Evolutionary conservation across 2,888 invertebrate genomes (phyloP).

Genomic region (Euspilapteryx auroguttella): DNA sequence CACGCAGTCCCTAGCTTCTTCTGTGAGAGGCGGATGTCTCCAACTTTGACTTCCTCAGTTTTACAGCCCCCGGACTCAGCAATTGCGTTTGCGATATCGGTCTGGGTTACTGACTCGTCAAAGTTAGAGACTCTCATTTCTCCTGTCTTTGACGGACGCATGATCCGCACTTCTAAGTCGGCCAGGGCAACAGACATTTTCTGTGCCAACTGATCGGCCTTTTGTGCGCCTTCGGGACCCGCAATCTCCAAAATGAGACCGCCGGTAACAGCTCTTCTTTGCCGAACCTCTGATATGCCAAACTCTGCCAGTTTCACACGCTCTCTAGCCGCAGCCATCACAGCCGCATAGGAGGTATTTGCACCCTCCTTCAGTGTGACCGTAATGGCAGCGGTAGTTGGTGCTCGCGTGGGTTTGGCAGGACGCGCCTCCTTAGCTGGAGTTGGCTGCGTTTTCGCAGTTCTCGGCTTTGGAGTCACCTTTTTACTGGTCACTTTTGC

Average conservation of each 20-base stretch:
- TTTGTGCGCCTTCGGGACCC: background rate
- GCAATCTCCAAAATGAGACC: background rate
- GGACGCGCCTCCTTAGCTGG: no score
- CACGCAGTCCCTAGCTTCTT: slow-evolving; percentile 4
- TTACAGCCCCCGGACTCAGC: background rate
- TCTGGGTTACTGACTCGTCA: background rate
- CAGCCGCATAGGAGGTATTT: background rate
- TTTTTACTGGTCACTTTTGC: no score
- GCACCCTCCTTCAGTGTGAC: background rate
- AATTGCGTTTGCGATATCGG: background rate
- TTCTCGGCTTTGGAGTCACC: no score
- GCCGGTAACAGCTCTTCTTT: background rate
- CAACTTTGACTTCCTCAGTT: background rate
- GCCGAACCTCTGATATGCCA: background rate
- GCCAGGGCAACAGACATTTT: background rate
- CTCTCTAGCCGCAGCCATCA: background rate
- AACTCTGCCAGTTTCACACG: background rate
- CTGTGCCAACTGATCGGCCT: background rate
- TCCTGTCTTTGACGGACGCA: background rate
- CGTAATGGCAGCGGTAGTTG: background rate
- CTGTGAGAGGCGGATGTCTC: no score
- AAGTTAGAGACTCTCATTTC: background rate
- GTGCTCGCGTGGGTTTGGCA: background rate
- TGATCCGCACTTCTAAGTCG: background rate
- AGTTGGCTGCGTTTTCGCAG: no score